These are phyloP conservation scores for Gonioctena quinquepunctata DNA, from an alignment of 1,140 invertebrate genomes.

Conservation along the genomic window DNA sequence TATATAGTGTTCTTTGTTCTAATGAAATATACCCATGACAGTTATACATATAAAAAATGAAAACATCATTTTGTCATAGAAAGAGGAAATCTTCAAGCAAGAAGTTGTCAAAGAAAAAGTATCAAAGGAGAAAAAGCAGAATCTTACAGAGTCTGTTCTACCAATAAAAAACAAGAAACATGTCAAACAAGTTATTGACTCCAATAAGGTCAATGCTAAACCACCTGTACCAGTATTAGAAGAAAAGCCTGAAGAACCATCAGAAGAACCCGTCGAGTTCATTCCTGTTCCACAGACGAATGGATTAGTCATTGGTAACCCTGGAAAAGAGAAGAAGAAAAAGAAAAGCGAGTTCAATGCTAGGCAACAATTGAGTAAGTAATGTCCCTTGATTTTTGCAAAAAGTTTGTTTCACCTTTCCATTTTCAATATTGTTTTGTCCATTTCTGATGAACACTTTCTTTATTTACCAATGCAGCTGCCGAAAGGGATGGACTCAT, in stretches of 20 bases:
- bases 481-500: constrained; percentile 65
- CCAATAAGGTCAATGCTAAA: background rate
- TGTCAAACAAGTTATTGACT: constrained; percentile 1
- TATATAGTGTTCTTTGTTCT: too few species aligned
- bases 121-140: constrained; percentile 46
- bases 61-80: constrained; percentile 16
- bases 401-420: background rate
- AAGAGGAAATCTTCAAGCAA: constrained; percentile 45
- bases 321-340: constrained; percentile 59
- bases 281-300: constrained; percentile 9
- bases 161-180: constrained; percentile 18
- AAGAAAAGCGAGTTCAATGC: constrained; percentile 60
- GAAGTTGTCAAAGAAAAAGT: constrained; percentile 52
- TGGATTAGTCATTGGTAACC: constrained; percentile 18
- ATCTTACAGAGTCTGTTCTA: background rate
- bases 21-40: too few species aligned
- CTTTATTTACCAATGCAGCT: constrained; percentile 52
- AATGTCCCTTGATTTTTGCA: too few species aligned
- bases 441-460: background rate
- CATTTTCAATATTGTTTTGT: background rate
- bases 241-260: constrained; percentile 16
- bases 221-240: background rate
- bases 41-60: too few species aligned
- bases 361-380: constrained; percentile 59
- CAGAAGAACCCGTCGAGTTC: background rate